A percentile compares a stretch with the other conserved stretches of the same genome.
Conservation (phyloP, 2,113 vertebrate species). For the Naja naja region DNA sequence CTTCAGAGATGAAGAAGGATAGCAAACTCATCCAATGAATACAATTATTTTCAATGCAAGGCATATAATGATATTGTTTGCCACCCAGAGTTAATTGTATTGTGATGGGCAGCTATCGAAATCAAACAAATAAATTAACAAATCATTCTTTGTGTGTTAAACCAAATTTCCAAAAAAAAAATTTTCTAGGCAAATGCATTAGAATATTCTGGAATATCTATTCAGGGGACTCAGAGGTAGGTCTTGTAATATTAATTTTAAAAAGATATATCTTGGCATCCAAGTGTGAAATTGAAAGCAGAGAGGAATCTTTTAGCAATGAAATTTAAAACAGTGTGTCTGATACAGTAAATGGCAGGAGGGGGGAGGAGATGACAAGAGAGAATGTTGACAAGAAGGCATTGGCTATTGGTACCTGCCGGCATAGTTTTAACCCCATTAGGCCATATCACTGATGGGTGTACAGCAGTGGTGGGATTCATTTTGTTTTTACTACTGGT, state of each 20-base stretch:
- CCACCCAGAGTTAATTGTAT: neutral
- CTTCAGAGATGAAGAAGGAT: neutral
- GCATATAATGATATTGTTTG: neutral
- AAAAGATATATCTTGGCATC: neutral
- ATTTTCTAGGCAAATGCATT: neutral
- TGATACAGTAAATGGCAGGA: neutral
- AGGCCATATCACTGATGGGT: neutral
- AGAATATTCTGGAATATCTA: neutral
- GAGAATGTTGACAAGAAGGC: neutral
- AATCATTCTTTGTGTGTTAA: neutral
- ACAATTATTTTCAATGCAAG: neutral
- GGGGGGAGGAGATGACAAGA: neutral
- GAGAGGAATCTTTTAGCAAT: slow-evolving; percentile 15
- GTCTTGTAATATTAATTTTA: neutral
- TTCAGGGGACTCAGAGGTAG: neutral
- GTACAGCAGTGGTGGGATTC: neutral
- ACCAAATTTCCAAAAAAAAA: neutral
- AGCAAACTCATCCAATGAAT: neutral
- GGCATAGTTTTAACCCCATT: slow-evolving; percentile 2
- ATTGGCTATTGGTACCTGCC: neutral
- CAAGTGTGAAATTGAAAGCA: slow-evolving; percentile 18
- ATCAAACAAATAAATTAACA: neutral
- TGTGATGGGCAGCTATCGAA: neutral
- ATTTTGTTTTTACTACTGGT: no score
- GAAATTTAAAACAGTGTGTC: neutral